Evolutionary conservation across 2,888 invertebrate genomes (phyloP), one percentile per base, ranked within the genome.

Genomic region (Caenorhabditis sp.): DNA sequence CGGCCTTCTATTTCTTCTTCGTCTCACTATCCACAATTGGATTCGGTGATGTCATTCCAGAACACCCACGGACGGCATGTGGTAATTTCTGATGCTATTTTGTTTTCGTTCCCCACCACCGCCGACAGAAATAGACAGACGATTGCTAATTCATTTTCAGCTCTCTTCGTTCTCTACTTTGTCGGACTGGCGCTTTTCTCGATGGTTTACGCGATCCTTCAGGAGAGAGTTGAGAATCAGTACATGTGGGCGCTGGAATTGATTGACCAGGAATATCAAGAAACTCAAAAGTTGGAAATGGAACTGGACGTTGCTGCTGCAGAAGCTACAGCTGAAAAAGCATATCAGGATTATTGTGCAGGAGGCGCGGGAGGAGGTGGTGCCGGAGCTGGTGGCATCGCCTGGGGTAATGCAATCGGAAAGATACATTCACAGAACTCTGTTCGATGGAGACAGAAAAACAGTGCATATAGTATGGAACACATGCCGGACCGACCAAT

Each of bases 11-110:
- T 82, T 91, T 90, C 77, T 88, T 90, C 72, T 90, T 90, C 72
- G 87, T 91, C 8, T 90, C 90, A 7, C 70, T 91, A 35, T 87
- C 84, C n/a, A 91, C 91, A 5, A 88, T 91, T 51, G 91, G 91
- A 19, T 85, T 91, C 49, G 91, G 91, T 44, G 91, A 91, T 70
- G 86, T 88, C 41, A 86, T 91, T 63, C 91, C 91, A 26, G 85
- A 87, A 49, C 89, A 91, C 86, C 90, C 91, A 0, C 83, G 87
- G 19, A 86, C 88, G 19, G 88, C 90, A 1, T 85, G 87, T 69
- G 86, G 90, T 89, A 72, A 76, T 56, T 64, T n/a, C 2, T 61
- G 38, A 8, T 56, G 51, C 19, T 54, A 47, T 58, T 70, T 56
- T 49, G 63, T 28, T 14, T 59, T 69, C 51, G 12, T 28, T n/a